Percentiles rank a stretch among this genome's conserved stretches.
Evolutionary conservation across 1,140 invertebrate genomes (phyloP).

Genomic region (Temnothorax nylanderi): DNA sequence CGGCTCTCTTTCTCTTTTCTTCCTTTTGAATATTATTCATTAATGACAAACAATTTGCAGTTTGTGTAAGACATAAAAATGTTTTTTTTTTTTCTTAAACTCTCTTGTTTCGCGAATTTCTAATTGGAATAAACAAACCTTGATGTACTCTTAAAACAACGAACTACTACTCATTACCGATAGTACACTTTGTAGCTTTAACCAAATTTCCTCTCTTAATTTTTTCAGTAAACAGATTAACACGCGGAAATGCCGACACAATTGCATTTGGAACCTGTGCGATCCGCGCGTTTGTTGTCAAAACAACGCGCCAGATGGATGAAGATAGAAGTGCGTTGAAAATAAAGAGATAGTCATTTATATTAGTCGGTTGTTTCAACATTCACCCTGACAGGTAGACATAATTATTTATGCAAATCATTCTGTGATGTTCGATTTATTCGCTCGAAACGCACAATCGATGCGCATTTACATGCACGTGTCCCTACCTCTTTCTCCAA

Average conservation of each 20-base stretch:
- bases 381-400: conserved; percentile 11
- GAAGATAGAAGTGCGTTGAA: background rate
- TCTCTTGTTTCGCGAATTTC: background rate
- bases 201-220: background rate
- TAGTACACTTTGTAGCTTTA: background rate
- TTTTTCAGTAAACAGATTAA: conserved; percentile 27
- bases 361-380: conserved; percentile 35
- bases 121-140: background rate
- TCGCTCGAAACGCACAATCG: background rate
- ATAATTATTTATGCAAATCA: conserved; percentile 43
- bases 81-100: background rate
- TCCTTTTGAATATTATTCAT: background rate
- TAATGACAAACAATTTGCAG: background rate
- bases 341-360: conserved; percentile 34
- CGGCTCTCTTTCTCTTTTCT: background rate
- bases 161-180: background rate
- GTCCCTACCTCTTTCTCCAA: background rate
- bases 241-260: background rate
- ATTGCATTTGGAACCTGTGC: conserved; percentile 14
- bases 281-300: conserved; percentile 7
- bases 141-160: background rate
- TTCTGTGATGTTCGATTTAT: background rate
- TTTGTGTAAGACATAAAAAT: background rate
- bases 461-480: background rate
- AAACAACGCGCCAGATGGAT: background rate